Base-by-base conservation (phyloP, 2,797 vertebrate genomes). In the Rallus crepitans region DNA sequence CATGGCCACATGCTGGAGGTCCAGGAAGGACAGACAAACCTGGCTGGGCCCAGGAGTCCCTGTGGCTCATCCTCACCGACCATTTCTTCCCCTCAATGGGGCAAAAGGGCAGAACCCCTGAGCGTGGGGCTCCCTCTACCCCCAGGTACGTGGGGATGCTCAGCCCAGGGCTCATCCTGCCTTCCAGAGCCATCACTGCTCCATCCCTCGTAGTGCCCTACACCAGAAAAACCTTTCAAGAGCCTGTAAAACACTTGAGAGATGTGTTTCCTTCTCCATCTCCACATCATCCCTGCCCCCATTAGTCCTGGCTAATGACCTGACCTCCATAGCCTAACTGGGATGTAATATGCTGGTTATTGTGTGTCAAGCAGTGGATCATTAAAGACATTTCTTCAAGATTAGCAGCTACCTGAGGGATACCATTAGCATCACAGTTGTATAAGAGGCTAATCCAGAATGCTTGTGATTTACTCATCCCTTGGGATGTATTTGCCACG, bases 361-460 rank as follows among this genome's bases (percentile, higher is more conserved):
- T 94, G 50, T 45, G 87, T 52, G 52, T 69, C 71, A 79, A 85
- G 23, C 8, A 94, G 80, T 4, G 61, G 52, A 24, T 73, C 96
- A 61, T 88, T 89, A 90, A 82, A 75, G 79, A 86, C 47, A 48
- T 92, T 95, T 81, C 83, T 90, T 95, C 70, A 77, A 87, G 90
- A 87, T 72, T 84, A 95, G 65, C 92, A 81, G 91, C 71, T 87
- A 86, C 56, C 87, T 83, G 73, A 73, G 31, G 77, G 91, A 73
- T 28, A 52, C 50, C 70, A 40, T 68, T 48, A 55, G 63, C 6
- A 77, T 18, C 61, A 37, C 52, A 48, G 68, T 27, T 90, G 42
- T 35, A 3, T 37, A n/a, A 95, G 90, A n/a, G 84, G 70, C 82
- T 30, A 35, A 85, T 73, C 86, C 84, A 31, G 52, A 60, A 80